phyloP scores from a whole-genome alignment of 2,113 vertebrate genomes.

The Meles meles region DNA sequence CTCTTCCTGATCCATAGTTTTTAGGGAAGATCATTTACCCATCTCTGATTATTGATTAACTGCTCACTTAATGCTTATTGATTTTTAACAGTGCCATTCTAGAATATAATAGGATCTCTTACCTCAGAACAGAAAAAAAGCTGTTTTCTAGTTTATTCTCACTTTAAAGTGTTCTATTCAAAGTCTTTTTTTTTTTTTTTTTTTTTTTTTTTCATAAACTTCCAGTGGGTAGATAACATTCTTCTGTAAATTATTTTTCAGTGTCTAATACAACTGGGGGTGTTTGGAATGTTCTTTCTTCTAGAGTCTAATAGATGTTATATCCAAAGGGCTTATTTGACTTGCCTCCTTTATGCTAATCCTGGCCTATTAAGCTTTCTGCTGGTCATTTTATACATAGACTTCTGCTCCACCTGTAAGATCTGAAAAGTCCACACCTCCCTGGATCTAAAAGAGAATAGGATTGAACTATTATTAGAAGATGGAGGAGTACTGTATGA shows the following conservation, averaged over 20 bases:
- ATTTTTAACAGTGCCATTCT: neutral
- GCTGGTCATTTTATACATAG: neutral
- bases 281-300: neutral
- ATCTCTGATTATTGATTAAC: constrained; percentile 11
- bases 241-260: neutral
- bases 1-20: neutral
- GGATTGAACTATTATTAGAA: neutral
- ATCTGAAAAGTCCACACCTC: neutral
- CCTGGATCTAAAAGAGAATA: constrained; percentile 21
- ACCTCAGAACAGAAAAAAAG: neutral
- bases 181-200: too few species aligned
- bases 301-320: neutral
- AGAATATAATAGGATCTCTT: neutral
- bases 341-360: neutral
- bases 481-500: neutral
- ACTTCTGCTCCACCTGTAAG: neutral
- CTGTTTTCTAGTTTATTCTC: neutral
- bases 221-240: neutral
- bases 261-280: neutral
- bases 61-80: neutral
- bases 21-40: neutral
- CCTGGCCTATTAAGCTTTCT: neutral
- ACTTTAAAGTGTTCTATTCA: neutral
- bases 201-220: neutral
- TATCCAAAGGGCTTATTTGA: neutral